Evolutionary conservation across 2,888 invertebrate species (phyloP).

Genomic region (Agonum fuliginosum): DNA sequence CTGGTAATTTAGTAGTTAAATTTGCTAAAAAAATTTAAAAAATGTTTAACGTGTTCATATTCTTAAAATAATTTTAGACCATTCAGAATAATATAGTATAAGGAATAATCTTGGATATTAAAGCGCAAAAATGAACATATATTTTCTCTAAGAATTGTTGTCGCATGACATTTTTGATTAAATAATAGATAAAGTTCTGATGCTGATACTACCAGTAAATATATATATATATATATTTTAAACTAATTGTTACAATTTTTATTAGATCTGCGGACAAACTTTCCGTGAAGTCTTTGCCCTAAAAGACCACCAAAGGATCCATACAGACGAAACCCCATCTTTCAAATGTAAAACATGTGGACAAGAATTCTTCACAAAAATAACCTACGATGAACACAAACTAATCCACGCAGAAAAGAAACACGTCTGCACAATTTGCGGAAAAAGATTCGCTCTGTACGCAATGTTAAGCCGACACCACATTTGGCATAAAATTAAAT

Average conservation of each 20-base stretch:
- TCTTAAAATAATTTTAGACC: too few relatives aligned
- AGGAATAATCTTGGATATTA: too few relatives aligned
- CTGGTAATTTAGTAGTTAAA: too few relatives aligned
- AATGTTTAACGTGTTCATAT: too few relatives aligned
- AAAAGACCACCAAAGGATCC: slow-evolving; percentile 15
- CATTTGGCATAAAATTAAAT: not conserved
- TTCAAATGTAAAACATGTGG: slow-evolving; percentile 7
- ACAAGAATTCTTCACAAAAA: not conserved
- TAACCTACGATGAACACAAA: not conserved
- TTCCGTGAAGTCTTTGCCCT: not conserved
- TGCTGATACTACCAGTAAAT: too few relatives aligned
- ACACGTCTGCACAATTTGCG: slow-evolving; percentile 16
- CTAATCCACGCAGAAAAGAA: slow-evolving; percentile 31
- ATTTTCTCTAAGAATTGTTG: too few relatives aligned
- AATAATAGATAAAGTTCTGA: too few relatives aligned
- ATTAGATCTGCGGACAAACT: slow-evolving; percentile 10
- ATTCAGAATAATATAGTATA: too few relatives aligned
- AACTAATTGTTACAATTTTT: not conserved
- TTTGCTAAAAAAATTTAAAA: too few relatives aligned
- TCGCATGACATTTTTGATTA: too few relatives aligned
- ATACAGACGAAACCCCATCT: not conserved
- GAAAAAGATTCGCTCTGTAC: not conserved
- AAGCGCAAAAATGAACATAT: too few relatives aligned
- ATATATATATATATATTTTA: too few relatives aligned
- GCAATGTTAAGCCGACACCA: slow-evolving; percentile 5